Percentiles rank a stretch among this genome's conserved stretches.
Conservation (phyloP, 1,140 invertebrate species). For the Hestina assimilis region DNA sequence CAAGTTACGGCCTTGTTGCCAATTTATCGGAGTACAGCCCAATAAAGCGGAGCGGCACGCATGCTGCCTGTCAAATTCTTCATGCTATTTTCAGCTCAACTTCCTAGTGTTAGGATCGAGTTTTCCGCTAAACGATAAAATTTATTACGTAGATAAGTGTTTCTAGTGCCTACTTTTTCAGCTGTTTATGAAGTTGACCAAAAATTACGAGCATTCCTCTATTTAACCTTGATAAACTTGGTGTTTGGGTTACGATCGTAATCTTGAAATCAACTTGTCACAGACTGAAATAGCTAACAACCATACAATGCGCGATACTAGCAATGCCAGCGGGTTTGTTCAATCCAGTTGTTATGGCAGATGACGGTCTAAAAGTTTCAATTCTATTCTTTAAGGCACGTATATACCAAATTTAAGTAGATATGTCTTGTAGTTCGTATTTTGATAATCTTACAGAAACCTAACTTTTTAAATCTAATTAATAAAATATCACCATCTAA, state of each 20-base stretch:
- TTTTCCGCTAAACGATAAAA: slow-evolving; percentile 15
- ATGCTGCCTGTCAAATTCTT: slow-evolving; percentile 24
- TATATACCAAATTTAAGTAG: too few species aligned
- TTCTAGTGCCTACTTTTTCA: slow-evolving; percentile 18
- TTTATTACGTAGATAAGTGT: slow-evolving; percentile 24
- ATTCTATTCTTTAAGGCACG: too few species aligned
- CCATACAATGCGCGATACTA: too few species aligned
- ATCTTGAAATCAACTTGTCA: too few species aligned
- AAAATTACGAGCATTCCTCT: slow-evolving; percentile 13
- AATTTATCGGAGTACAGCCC: slow-evolving; percentile 47
- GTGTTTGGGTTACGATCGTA: not conserved
- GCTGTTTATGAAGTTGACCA: slow-evolving; percentile 22
- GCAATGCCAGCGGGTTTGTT: too few species aligned
- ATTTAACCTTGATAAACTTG: slow-evolving; percentile 17
- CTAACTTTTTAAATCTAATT: too few species aligned
- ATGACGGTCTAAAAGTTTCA: too few species aligned
- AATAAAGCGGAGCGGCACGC: slow-evolving; percentile 42
- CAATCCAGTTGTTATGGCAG: too few species aligned
- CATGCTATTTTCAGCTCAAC: slow-evolving; percentile 24
- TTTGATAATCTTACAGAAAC: too few species aligned
- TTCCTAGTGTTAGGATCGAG: slow-evolving; percentile 12
- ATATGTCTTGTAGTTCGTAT: too few species aligned
- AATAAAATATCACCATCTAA: too few species aligned
- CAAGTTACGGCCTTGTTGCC: slow-evolving; percentile 44
- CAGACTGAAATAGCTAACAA: not conserved